Base-by-base conservation (phyloP, 2,888 invertebrate genomes). In the Imbricaverruca yamaguchii region DNA sequence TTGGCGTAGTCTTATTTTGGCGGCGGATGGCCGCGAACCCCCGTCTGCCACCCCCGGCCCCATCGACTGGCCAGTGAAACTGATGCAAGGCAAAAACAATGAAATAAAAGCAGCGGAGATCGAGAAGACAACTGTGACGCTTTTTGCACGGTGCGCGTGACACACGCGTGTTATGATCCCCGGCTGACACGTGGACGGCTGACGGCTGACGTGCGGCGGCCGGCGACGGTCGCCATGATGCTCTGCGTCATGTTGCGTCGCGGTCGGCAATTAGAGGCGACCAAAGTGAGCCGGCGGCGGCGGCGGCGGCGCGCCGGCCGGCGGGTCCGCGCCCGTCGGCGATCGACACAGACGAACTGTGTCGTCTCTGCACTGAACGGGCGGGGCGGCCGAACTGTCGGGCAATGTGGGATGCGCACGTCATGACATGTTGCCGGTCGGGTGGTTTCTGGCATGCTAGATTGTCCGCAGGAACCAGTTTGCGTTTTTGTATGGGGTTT, bases 221-320 rank as follows among this genome's bases (percentile, higher is more conserved):
- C 21, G 74, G 55, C 53, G 39, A 11, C 55, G 25, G 67, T 21
- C 74, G 74, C 74, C 74, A 55, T 74, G 74, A 74, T 55, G 7
- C 53, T n/a, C 0, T 74, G 74, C 74, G 53, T 74, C 53, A 53
- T 15, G 74, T 21, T 53, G 74, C 74, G 74, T 53, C 74, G 74
- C 67, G 39, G 15, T 23, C 53, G 2, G 74, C 74, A 74, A 74
- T 74, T 74, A 74, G 74, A 74, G 74, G 53, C 18, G 53, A 53
- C 74, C 79, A 85, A 84, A 21, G 65, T 15, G 65, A n/a, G 74
- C 81, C 83, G 85, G 85, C 56, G 83, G 90, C 83, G 85, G 82
- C 25, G 84, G 84, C 0, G 86, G 85, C 87, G 89, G 87, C 82
- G 87, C n/a, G n/a, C n/a, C n/a, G n/a, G n/a, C n/a, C n/a, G n/a